Percentiles rank a stretch among this genome's conserved stretches.
These are phyloP conservation scores for Anthopleura sola DNA, from an alignment of 64 coral and sea anemone genomes.

Conservation along the genomic window DNA sequence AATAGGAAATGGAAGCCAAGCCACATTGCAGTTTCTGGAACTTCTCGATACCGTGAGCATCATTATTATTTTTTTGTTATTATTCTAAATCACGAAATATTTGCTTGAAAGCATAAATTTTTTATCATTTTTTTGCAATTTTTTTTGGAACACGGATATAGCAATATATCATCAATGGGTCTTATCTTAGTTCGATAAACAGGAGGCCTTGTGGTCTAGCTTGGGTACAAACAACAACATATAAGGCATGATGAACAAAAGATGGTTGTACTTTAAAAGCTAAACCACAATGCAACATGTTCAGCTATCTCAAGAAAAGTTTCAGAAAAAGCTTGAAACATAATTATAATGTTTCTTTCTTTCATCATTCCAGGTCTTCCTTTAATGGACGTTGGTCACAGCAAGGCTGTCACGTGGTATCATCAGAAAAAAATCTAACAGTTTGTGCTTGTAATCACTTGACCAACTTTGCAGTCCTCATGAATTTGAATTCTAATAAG, in stretches of 20 bases:
- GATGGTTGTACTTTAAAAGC: no score
- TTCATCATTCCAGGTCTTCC: background rate
- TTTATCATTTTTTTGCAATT: background rate
- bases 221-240: no score
- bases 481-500: slow-evolving; percentile 27
- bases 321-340: no score
- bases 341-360: background rate
- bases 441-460: slow-evolving; percentile 78
- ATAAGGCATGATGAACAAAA: no score
- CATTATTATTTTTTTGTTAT: background rate
- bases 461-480: slow-evolving; percentile 80
- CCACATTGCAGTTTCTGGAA: slow-evolving; percentile 8
- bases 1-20: background rate
- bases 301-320: no score
- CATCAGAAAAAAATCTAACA: slow-evolving; percentile 14
- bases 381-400: slow-evolving; percentile 69
- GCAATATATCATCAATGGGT: no score
- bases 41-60: background rate
- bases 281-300: no score
- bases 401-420: slow-evolving; percentile 44
- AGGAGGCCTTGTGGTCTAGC: no score
- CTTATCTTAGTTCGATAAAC: no score
- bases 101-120: background rate
- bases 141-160: no score
- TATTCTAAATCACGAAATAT: background rate